A percentile compares a stretch with the other conserved stretches of the same genome.
Conservation (phyloP, 2,797 vertebrate genomes). For the Notoglanidium macrostoma region DNA sequence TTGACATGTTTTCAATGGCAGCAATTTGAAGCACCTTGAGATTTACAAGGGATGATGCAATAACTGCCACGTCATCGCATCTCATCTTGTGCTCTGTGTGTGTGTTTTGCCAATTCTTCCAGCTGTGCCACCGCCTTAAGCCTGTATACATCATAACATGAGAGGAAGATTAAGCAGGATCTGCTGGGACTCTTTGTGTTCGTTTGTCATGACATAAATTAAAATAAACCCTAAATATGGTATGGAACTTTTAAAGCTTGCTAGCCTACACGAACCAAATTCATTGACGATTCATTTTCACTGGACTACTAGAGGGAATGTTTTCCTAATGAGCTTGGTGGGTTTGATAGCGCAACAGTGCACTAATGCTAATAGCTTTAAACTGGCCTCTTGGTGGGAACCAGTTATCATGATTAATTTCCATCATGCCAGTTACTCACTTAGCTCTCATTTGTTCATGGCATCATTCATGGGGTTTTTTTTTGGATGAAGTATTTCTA, state of each 20-base stretch:
- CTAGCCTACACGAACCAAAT: neutral
- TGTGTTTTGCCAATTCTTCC: conserved; percentile 22
- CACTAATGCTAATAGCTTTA: conserved; percentile 26
- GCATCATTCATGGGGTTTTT: neutral
- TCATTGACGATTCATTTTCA: conserved; percentile 3
- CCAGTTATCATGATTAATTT: conserved; percentile 35
- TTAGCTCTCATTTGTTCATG: neutral
- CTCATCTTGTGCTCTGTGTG: neutral
- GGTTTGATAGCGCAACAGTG: conserved; percentile 18
- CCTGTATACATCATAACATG: conserved; percentile 25
- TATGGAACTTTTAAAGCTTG: neutral
- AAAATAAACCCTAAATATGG: neutral
- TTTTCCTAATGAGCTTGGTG: conserved; percentile 23
- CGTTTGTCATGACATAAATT: neutral
- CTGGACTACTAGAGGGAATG: conserved; percentile 14
- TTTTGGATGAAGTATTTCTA: neutral
- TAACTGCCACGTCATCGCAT: neutral
- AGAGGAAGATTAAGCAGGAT: conserved; percentile 7
- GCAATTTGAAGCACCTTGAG: conserved; percentile 14
- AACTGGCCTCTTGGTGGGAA: conserved; percentile 20
- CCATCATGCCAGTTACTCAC: neutral
- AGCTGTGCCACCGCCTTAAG: conserved; percentile 21
- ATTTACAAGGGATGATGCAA: conserved; percentile 4
- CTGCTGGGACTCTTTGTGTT: conserved; percentile 6
- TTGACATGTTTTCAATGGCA: neutral